Conservation (phyloP, 2,888 invertebrate genomes). For the Lysandra coridon region DNA sequence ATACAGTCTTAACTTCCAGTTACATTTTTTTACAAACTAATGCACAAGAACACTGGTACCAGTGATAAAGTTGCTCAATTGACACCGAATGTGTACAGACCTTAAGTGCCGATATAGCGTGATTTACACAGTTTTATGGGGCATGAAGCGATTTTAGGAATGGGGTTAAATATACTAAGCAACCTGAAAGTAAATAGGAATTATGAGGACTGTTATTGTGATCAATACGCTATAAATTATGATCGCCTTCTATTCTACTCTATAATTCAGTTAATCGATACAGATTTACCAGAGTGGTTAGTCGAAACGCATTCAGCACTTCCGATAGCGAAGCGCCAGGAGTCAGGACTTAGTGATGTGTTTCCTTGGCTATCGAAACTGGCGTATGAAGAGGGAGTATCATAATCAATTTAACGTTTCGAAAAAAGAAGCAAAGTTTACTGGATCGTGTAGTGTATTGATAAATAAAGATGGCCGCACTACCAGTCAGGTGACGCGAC, state of each 20-base stretch:
- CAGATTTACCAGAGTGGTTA: not conserved
- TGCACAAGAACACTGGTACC: not conserved
- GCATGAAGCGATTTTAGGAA: slow-evolving; percentile 47
- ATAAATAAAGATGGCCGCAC: too few species aligned
- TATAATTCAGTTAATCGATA: not conserved
- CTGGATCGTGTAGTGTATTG: too few species aligned
- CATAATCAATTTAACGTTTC: not conserved
- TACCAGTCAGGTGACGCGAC: too few species aligned
- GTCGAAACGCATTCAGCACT: not conserved
- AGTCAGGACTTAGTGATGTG: not conserved
- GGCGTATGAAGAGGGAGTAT: not conserved
- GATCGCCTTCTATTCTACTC: not conserved
- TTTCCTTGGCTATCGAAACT: not conserved
- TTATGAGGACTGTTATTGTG: not conserved
- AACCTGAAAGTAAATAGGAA: slow-evolving; percentile 22
- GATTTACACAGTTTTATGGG: slow-evolving; percentile 49
- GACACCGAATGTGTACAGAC: slow-evolving; percentile 2
- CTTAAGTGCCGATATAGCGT: slow-evolving; percentile 49
- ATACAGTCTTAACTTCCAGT: too few species aligned
- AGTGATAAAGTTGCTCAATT: not conserved
- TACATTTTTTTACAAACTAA: too few species aligned
- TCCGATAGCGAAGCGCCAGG: not conserved
- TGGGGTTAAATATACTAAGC: slow-evolving; percentile 30
- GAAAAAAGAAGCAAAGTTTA: too few species aligned
- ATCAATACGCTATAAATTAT: not conserved